phyloP scores from a whole-genome alignment of 2,797 vertebrate species.

The Melanotaenia trifasciata region DNA sequence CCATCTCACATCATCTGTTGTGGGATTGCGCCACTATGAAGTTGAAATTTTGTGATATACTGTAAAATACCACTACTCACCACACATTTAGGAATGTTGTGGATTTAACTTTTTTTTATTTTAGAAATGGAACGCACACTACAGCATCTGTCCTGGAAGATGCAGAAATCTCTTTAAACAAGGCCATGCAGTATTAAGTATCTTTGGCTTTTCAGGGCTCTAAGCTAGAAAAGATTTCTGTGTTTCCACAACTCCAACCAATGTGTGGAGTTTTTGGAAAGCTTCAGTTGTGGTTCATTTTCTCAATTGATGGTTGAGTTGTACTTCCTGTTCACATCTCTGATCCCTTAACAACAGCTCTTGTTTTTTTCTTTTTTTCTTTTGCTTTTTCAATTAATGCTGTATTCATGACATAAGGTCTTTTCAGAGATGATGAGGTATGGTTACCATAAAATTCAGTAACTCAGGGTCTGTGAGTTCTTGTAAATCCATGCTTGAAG shows the following conservation, averaged over 20 bases:
- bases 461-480: conserved; percentile 51
- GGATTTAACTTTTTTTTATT: conserved; percentile 23
- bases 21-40: conserved; percentile 52
- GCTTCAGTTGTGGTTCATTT: conserved; percentile 30
- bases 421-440: conserved; percentile 11
- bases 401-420: conserved; percentile 60
- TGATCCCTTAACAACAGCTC: conserved; percentile 30
- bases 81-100: conserved; percentile 32
- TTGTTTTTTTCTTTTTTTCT: conserved; percentile 9
- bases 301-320: conserved; percentile 23
- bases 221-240: conserved; percentile 31
- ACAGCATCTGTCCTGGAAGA: conserved; percentile 35
- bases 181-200: conserved; percentile 64
- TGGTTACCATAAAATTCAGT: conserved; percentile 40
- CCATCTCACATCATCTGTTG: conserved; percentile 42
- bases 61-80: conserved; percentile 61
- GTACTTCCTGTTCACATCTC: conserved; percentile 39
- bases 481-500: conserved; percentile 25
- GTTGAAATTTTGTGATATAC: conserved; percentile 54
- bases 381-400: conserved; percentile 62
- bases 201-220: conserved; percentile 33
- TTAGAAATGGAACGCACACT: conserved; percentile 40
- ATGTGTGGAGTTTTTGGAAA: conserved; percentile 30
- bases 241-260: conserved; percentile 23
- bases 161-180: conserved; percentile 42